phyloP scores from a whole-genome alignment of 2,888 invertebrate species.

The Hirtodrosophila confusa region DNA sequence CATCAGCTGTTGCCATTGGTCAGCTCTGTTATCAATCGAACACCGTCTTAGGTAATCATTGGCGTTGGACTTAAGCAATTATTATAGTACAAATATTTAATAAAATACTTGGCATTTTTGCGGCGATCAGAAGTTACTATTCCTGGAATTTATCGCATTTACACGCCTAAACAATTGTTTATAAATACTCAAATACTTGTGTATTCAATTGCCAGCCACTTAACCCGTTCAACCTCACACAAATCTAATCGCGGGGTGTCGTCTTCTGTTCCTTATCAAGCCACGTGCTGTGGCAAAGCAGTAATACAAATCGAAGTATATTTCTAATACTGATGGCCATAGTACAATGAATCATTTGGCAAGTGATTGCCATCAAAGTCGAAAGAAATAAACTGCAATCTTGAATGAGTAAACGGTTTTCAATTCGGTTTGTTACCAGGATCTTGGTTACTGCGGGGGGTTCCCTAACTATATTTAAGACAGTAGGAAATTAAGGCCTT shows the following conservation, averaged over 20 bases:
- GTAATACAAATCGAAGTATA: not conserved
- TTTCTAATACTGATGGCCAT: constrained; percentile 6
- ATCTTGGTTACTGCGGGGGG: too few species aligned
- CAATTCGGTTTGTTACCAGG: too few species aligned
- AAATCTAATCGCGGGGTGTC: constrained; percentile 6
- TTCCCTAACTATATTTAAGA: too few species aligned
- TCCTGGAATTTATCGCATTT: not conserved
- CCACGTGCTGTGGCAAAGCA: constrained; percentile 15
- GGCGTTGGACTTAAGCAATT: constrained; percentile 9
- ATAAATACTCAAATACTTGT: not conserved
- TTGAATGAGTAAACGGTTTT: constrained; percentile 4
- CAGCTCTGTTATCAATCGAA: constrained; percentile 11
- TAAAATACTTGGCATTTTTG: constrained; percentile 2
- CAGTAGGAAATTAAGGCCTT: too few species aligned
- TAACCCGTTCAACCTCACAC: not conserved
- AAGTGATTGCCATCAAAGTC: not conserved
- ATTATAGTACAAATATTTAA: constrained; percentile 6
- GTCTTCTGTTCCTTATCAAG: constrained; percentile 14
- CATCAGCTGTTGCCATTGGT: constrained; percentile 29
- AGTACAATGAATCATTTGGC: constrained; percentile 17
- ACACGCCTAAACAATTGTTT: not conserved
- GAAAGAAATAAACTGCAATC: constrained; percentile 15
- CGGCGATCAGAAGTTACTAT: too few species aligned
- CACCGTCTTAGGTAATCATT: constrained; percentile 4
- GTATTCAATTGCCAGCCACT: not conserved